Evolutionary conservation across 2,888 invertebrate genomes (phyloP).

Genomic region (Pharmacophagus antenor): DNA sequence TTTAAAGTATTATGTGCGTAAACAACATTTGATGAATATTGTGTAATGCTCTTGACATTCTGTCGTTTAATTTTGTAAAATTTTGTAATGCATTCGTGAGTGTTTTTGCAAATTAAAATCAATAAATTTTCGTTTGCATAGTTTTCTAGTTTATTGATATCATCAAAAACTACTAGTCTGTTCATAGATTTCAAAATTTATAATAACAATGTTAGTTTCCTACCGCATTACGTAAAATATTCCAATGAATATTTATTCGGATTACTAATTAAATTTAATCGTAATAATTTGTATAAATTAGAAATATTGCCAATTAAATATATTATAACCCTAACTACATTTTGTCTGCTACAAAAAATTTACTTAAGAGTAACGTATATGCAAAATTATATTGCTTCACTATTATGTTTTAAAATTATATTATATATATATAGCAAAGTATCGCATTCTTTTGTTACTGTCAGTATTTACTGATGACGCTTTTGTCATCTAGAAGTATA

Average conservation of each 20-base stretch:
- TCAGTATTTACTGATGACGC: no score
- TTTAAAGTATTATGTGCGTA: not conserved
- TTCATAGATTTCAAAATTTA: not conserved
- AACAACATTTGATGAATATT: not conserved
- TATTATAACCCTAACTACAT: not conserved
- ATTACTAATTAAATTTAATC: not conserved
- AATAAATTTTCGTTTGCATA: not conserved
- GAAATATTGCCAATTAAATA: not conserved
- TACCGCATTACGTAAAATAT: conserved; percentile 1
- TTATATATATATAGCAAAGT: no score
- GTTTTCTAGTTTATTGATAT: not conserved
- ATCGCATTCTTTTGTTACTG: no score
- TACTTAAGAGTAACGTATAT: not conserved
- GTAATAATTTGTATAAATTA: not conserved
- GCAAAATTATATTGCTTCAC: not conserved
- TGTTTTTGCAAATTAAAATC: conserved; percentile 1
- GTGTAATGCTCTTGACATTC: conserved; percentile 1
- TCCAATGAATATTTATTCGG: not conserved
- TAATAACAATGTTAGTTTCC: not conserved
- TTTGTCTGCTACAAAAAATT: not conserved
- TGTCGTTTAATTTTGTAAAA: not conserved
- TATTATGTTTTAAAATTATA: no score
- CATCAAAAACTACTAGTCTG: not conserved
- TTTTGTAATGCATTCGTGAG: conserved; percentile 3
- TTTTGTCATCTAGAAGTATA: not conserved